Conservation (phyloP, 2,888 invertebrate genomes). For the Sinopyrophorus schimmeli region DNA sequence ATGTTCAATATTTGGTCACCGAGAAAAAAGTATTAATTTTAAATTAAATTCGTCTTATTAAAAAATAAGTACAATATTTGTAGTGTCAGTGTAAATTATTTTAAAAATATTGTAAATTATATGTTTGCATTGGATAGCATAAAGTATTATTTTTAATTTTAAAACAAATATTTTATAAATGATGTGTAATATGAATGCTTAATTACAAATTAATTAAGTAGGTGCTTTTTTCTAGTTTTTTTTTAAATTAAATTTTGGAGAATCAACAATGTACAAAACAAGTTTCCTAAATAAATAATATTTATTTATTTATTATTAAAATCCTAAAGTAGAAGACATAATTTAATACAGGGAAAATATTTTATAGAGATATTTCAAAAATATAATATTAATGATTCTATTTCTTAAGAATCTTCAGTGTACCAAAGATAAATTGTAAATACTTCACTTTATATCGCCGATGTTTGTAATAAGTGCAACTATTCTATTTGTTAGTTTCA, state of each 20-base stretch:
- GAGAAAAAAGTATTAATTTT: too few relatives aligned
- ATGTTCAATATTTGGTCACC: too few relatives aligned
- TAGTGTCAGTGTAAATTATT: too few relatives aligned
- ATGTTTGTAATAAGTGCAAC: slow-evolving; percentile 32
- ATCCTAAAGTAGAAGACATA: slow-evolving; percentile 31
- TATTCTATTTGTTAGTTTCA: slow-evolving; percentile 28
- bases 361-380: slow-evolving; percentile 29
- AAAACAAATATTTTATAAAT: too few relatives aligned
- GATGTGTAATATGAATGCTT: too few relatives aligned
- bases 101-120: too few relatives aligned
- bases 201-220: too few relatives aligned
- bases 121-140: too few relatives aligned
- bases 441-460: slow-evolving; percentile 35
- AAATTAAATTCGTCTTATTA: too few relatives aligned
- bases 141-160: too few relatives aligned
- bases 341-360: slow-evolving; percentile 36
- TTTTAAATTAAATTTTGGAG: slow-evolving; percentile 17
- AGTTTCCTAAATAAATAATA: slow-evolving; percentile 47
- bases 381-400: slow-evolving; percentile 50
- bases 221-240: slow-evolving; percentile 20
- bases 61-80: too few relatives aligned
- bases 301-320: slow-evolving; percentile 38
- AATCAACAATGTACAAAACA: slow-evolving; percentile 43
- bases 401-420: slow-evolving; percentile 44
- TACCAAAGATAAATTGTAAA: slow-evolving; percentile 52